A percentile compares a stretch with the other conserved stretches of the same genome.
These are phyloP conservation scores for Arnoldichthys spilopterus DNA, from an alignment of 2,797 vertebrate species.

Conservation along the genomic window DNA sequence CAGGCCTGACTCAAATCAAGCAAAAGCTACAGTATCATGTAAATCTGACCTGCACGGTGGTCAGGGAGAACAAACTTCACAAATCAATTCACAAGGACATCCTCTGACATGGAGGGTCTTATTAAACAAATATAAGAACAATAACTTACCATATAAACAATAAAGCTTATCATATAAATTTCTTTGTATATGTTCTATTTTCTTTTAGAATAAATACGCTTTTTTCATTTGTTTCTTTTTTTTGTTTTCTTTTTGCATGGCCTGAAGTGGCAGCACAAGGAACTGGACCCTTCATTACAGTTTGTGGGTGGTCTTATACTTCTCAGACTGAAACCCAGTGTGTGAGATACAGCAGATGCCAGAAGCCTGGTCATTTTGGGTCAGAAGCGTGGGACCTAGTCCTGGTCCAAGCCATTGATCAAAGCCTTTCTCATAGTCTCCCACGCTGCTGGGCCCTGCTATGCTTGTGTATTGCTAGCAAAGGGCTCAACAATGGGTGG, in stretches of 20 bases:
- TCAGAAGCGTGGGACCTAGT: conserved; percentile 25
- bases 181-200: conserved; percentile 31
- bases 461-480: conserved; percentile 59
- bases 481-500: conserved; percentile 22
- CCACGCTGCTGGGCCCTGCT: conserved; percentile 43
- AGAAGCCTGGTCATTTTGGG: conserved; percentile 23
- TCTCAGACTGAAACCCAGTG: conserved; percentile 32
- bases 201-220: conserved; percentile 45
- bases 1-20: conserved; percentile 25
- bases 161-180: conserved; percentile 74
- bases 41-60: conserved; percentile 28
- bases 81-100: conserved; percentile 31
- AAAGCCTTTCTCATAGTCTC: conserved; percentile 22
- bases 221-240: conserved; percentile 15
- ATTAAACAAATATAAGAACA: conserved; percentile 66
- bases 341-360: conserved; percentile 25
- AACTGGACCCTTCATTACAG: conserved; percentile 18
- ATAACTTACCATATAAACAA: conserved; percentile 66
- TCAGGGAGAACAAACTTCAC: conserved; percentile 19
- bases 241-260: conserved; percentile 32
- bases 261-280: conserved; percentile 19
- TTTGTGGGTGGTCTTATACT: conserved; percentile 30
- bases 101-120: conserved; percentile 48
- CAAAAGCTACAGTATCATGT: conserved; percentile 8
- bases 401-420: conserved; percentile 4